A percentile compares a stretch with the other conserved stretches of the same genome.
These are phyloP conservation scores for Sciurus vulgaris DNA, from an alignment of 2,797 vertebrate genomes.

Conservation along the genomic window DNA sequence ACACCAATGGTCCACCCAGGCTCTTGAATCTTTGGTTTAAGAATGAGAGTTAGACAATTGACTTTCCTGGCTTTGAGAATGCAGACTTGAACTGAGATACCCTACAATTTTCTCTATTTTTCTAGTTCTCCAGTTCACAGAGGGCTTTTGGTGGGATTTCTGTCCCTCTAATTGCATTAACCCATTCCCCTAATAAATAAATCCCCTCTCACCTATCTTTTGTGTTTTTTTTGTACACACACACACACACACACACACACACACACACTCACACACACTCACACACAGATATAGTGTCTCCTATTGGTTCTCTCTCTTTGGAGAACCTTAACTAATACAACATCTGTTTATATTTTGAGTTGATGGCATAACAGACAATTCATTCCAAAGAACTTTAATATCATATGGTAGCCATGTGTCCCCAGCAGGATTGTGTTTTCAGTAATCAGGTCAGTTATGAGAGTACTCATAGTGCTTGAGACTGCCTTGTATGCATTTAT, in stretches of 20 bases:
- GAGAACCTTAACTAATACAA: neutral
- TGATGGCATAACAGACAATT: neutral
- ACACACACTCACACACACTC: too few relatives aligned
- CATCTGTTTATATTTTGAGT: neutral
- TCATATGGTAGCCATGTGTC: neutral
- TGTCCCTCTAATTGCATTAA: neutral
- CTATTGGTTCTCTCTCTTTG: neutral
- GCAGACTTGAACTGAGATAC: too few relatives aligned
- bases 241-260: too few relatives aligned
- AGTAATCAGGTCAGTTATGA: neutral
- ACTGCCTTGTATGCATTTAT: neutral
- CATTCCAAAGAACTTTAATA: neutral
- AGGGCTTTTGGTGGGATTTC: neutral
- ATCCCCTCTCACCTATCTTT: neutral
- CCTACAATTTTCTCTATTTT: neutral
- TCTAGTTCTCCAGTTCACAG: neutral
- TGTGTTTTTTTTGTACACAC: neutral
- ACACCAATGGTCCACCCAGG: accelerated
- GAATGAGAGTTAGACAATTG: too few relatives aligned
- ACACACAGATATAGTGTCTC: too few relatives aligned
- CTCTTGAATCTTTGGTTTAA: neutral
- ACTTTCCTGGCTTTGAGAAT: neutral
- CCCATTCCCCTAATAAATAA: neutral
- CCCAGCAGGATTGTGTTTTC: neutral
- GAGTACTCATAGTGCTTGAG: neutral